These are phyloP conservation scores for Ditylenchus dipsaci DNA, from an alignment of 1,140 invertebrate species.

Conservation along the genomic window DNA sequence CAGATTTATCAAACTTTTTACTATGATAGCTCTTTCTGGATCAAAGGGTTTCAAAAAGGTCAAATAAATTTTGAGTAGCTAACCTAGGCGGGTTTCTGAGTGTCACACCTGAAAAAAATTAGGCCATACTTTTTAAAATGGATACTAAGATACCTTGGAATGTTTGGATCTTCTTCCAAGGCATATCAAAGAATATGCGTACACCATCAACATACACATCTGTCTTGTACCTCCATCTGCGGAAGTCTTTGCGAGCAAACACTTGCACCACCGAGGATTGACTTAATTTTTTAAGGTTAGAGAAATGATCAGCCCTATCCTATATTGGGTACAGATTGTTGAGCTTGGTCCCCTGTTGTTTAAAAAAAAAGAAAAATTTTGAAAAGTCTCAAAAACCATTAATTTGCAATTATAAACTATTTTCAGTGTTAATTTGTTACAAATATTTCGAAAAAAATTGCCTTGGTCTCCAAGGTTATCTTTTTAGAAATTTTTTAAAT, in stretches of 20 bases:
- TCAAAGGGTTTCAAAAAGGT: too few species aligned
- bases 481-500: too few species aligned
- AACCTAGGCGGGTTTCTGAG: conserved; percentile 78
- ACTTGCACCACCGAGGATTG: conserved; percentile 79
- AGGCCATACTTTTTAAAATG: background rate
- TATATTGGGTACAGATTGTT: too few species aligned
- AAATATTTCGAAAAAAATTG: too few species aligned
- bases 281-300: conserved; percentile 56
- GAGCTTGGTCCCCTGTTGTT: too few species aligned
- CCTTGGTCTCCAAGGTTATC: too few species aligned
- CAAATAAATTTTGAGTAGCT: too few species aligned
- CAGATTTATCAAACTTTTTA: too few species aligned
- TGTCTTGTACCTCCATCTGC: conserved; percentile 82
- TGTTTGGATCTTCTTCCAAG: conserved; percentile 47
- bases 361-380: background rate
- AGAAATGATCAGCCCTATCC: too few species aligned
- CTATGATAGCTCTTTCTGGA: too few species aligned
- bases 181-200: conserved; percentile 75
- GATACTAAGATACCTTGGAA: conserved; percentile 56
- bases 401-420: background rate
- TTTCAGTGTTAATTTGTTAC: too few species aligned
- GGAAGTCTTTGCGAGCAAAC: conserved; percentile 71
- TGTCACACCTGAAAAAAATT: conserved; percentile 67
- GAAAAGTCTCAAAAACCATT: background rate
- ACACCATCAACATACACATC: conserved; percentile 81